A percentile compares a stretch with the other conserved stretches of the same genome.
Evolutionary conservation across 2,797 vertebrate species (phyloP).

Genomic region (Darevskia mixta): DNA sequence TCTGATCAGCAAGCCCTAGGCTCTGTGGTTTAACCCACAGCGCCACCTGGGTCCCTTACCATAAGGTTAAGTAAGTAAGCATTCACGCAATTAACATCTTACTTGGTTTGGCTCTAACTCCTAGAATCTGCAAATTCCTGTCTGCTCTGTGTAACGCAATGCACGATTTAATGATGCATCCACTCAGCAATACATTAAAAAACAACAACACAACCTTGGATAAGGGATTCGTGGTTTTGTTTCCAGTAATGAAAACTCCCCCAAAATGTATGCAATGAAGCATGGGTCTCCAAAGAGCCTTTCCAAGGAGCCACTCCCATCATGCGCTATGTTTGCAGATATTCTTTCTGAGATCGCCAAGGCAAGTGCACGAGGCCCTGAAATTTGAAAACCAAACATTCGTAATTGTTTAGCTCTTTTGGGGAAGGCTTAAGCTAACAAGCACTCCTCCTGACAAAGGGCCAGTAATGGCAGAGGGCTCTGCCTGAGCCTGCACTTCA

Average conservation of each 20-base stretch:
- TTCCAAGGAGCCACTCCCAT: slow-evolving; percentile 50
- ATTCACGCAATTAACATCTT: neutral
- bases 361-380: slow-evolving; percentile 60
- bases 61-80: too few species aligned
- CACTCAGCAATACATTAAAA: neutral
- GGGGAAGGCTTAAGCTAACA: slow-evolving; percentile 57
- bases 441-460: slow-evolving; percentile 51
- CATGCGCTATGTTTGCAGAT: slow-evolving; percentile 28
- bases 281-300: slow-evolving; percentile 22
- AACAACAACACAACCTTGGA: neutral
- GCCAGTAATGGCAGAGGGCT: slow-evolving; percentile 45
- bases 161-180: neutral
- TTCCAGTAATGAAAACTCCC: slow-evolving; percentile 22
- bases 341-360: slow-evolving; percentile 40
- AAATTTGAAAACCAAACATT: slow-evolving; percentile 66
- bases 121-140: neutral
- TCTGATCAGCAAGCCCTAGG: too few species aligned
- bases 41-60: too few species aligned
- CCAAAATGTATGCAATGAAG: slow-evolving; percentile 49
- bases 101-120: neutral
- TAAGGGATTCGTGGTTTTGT: slow-evolving; percentile 50
- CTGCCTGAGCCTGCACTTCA: slow-evolving; percentile 60
- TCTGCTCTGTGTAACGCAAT: neutral
- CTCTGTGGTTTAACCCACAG: too few species aligned
- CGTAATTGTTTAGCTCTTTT: slow-evolving; percentile 57